Evolutionary conservation across 2,113 vertebrate species (phyloP), one percentile per base, ranked within the genome.

Genomic region (Typhlomys cinereus): DNA sequence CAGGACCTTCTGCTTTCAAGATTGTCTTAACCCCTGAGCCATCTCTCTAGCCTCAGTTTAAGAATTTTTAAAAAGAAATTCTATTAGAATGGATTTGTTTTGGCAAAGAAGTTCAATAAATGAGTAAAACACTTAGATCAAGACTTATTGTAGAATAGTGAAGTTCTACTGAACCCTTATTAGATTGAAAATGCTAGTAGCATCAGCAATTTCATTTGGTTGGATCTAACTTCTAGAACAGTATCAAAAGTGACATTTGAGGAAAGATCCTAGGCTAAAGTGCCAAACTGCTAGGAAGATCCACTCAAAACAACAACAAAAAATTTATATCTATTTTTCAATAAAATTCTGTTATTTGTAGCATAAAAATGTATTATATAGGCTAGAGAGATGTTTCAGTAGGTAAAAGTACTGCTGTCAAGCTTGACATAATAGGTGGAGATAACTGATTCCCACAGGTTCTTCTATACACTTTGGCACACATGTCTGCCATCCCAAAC

Each of bases 291-390:
- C 17, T 79, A 81, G 29, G 39, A 94, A 44, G 59, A 66, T 48
- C 44, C 29, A 74, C n/a, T 94, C 31, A 12, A 73, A 57, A 62
- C 54, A 1, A 50, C 48, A 85, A 39, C 1, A 70, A 89, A 89
- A 92, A 89, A 79, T 86, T 82, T 78, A 80, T 44, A 82, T n/a
- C 88, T 67, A 1, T 73, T 41, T 86, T 91, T 59, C 36, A 70
- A 17, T 52, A 70, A 39, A 80, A 82, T 39, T 84, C 41, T 59
- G 20, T 44, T 20, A 66, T 84, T 90, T 91, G n/a, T 94, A 27
- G 61, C 62, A 70, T 78, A 57, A 89, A 78, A 48, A 76, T 81
- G 10, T 25, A 80, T 8, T 66, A 39, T 48, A 48, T 15, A 17
- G 52, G 17, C 52, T 52, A 17, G 17, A 52, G 52, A 52, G 52